A percentile compares a stretch with the other conserved stretches of the same genome.
These are phyloP conservation scores for Brachionus sp. DNA, from an alignment of 1,140 invertebrate species.

Conservation along the genomic window DNA sequence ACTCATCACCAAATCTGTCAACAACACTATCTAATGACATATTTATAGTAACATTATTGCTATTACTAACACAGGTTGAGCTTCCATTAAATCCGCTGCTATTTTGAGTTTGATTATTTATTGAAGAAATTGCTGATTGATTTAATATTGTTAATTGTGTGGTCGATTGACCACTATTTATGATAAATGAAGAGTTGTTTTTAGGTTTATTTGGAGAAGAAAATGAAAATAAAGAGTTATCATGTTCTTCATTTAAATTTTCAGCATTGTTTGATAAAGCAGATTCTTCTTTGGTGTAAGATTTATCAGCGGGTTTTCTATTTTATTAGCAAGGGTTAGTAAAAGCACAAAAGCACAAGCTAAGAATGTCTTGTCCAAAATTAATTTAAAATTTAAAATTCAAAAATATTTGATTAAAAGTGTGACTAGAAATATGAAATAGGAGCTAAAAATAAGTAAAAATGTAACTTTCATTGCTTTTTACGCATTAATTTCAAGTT, in stretches of 20 bases:
- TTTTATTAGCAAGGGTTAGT: not conserved
- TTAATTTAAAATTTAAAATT: not conserved
- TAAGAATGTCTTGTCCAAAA: not conserved
- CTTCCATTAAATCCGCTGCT: slow-evolving; percentile 14
- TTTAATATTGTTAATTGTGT: not conserved
- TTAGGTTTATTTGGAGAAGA: slow-evolving; percentile 1
- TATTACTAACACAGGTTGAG: not conserved
- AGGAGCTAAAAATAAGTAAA: no score
- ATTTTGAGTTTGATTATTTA: slow-evolving; percentile 35
- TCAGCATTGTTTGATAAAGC: not conserved
- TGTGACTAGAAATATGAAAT: no score
- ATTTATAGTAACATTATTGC: slow-evolving; percentile 9
- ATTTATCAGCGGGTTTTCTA: not conserved
- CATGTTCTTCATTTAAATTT: not conserved
- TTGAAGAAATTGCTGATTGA: not conserved
- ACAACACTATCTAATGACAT: slow-evolving; percentile 19
- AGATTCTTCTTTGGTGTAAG: not conserved
- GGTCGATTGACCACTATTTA: slow-evolving; percentile 8
- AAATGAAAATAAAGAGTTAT: slow-evolving; percentile 13
- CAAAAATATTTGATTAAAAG: no score
- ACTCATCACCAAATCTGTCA: slow-evolving; percentile 13
- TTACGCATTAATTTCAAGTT: no score
- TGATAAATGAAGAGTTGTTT: slow-evolving; percentile 19
- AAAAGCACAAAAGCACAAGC: not conserved
- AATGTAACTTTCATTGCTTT: no score